Conservation (phyloP, 2,113 vertebrate genomes). For the Nerophis ophidion region DNA sequence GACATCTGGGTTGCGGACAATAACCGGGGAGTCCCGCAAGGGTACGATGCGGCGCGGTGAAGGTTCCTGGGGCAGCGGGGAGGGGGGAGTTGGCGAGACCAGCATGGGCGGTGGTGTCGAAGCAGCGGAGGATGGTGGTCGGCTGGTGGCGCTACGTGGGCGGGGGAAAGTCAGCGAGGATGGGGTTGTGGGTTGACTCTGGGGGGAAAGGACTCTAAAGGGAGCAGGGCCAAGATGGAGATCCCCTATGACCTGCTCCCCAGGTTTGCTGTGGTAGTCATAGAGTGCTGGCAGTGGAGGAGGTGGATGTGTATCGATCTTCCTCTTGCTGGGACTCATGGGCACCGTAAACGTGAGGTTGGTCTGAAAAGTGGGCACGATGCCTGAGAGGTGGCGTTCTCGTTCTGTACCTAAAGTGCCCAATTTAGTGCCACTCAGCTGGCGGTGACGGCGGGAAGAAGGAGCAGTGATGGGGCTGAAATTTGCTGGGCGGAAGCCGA, state of each 20-base stretch:
- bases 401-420: conserved; percentile 63
- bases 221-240: conserved; percentile 48
- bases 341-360: conserved; percentile 89
- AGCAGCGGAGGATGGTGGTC: conserved; percentile 69
- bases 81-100: conserved; percentile 76
- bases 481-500: conserved; percentile 83
- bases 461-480: conserved; percentile 86
- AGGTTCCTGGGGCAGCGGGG: conserved; percentile 78
- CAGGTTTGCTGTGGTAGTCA: conserved; percentile 65
- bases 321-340: conserved; percentile 87
- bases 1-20: conserved; percentile 87
- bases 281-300: conserved; percentile 51
- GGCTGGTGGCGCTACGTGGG: conserved; percentile 69
- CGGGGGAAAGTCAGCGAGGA: conserved; percentile 65
- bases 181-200: conserved; percentile 75
- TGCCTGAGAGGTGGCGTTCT: conserved; percentile 82
- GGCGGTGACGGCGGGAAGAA: conserved; percentile 68
- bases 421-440: conserved; percentile 81
- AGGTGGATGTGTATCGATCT: conserved; percentile 68
- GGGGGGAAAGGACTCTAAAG: conserved; percentile 79
- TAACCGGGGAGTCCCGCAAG: conserved; percentile 84
- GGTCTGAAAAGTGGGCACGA: conserved; percentile 82
- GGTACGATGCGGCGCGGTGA: conserved; percentile 82
- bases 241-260: conserved; percentile 53
- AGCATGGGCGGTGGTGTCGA: conserved; percentile 79